phyloP scores from a whole-genome alignment of 2,888 invertebrate genomes.

The Pristionchus mayeri region DNA sequence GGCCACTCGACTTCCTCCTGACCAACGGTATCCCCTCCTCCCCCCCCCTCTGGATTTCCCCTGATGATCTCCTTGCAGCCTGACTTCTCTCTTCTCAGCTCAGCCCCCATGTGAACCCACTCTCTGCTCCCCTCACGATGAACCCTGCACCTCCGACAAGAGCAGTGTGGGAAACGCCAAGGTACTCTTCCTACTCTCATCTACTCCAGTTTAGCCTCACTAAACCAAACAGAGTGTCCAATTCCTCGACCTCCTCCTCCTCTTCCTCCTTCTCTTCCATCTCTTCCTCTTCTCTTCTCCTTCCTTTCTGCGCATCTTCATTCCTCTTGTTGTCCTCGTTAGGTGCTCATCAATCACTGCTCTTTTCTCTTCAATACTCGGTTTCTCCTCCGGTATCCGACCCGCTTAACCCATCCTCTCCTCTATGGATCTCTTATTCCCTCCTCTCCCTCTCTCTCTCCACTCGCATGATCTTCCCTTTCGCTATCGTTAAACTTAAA shows the following conservation, averaged over 20 bases:
- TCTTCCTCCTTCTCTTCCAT: neutral
- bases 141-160: slow-evolving; percentile 37
- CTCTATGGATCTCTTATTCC: too few species aligned
- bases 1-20: slow-evolving; percentile 66
- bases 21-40: slow-evolving; percentile 52
- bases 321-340: slow-evolving; percentile 17
- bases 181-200: neutral
- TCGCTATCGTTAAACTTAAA: slow-evolving; percentile 3
- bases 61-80: neutral
- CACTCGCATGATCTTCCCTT: neutral
- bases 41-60: neutral
- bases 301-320: too few species aligned
- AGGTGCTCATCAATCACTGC: slow-evolving; percentile 17
- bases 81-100: slow-evolving; percentile 25
- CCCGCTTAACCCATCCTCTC: slow-evolving; percentile 43
- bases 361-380: neutral
- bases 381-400: slow-evolving; percentile 30
- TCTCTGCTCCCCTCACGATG: neutral
- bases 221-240: too few species aligned
- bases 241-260: too few species aligned
- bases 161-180: slow-evolving; percentile 7
- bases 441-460: neutral
- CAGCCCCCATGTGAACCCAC: slow-evolving; percentile 6
- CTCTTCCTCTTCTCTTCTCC: neutral
- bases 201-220: too few species aligned